Percentiles rank a stretch among this genome's conserved stretches.
Evolutionary conservation across 1,140 invertebrate genomes (phyloP).

Genomic region (Aphaenogaster ashmeadi): DNA sequence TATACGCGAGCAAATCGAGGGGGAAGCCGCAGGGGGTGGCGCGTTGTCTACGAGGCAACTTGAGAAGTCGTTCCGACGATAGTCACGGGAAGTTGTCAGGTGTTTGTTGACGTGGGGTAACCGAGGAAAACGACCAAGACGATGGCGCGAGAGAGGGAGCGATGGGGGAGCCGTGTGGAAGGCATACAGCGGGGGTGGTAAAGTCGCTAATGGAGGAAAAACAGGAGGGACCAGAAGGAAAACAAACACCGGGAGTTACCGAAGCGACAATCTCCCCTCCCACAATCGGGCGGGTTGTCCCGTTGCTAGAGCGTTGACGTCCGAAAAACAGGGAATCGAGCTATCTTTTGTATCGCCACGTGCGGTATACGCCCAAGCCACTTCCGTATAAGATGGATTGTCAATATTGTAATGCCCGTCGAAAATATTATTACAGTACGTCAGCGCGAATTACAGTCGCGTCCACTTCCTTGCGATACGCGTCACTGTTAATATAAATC

Average conservation of each 20-base stretch:
- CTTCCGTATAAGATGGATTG: constrained; percentile 23
- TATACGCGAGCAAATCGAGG: constrained; percentile 41
- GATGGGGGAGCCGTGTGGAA: neutral
- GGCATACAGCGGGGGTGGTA: constrained; percentile 43
- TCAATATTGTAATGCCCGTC: constrained; percentile 8
- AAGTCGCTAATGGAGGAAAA: constrained; percentile 83
- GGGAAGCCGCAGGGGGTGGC: constrained; percentile 16
- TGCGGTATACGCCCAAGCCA: neutral
- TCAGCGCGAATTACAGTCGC: neutral
- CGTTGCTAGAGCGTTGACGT: constrained; percentile 20
- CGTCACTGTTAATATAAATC: neutral
- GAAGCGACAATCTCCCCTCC: constrained; percentile 7
- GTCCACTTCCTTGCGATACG: no score
- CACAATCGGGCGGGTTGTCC: neutral
- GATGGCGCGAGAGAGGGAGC: neutral
- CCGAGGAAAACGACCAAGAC: constrained; percentile 70
- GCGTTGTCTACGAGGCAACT: constrained; percentile 31
- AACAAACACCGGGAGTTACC: constrained; percentile 77
- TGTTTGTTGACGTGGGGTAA: constrained; percentile 75
- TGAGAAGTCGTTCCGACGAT: constrained; percentile 54
- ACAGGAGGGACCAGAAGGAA: constrained; percentile 79
- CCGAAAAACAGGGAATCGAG: constrained; percentile 18
- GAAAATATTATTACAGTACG: constrained; percentile 22
- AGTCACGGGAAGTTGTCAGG: constrained; percentile 73
- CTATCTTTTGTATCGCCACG: neutral